phyloP scores from a whole-genome alignment of 2,888 invertebrate genomes.

The Coleophora deauratella region DNA sequence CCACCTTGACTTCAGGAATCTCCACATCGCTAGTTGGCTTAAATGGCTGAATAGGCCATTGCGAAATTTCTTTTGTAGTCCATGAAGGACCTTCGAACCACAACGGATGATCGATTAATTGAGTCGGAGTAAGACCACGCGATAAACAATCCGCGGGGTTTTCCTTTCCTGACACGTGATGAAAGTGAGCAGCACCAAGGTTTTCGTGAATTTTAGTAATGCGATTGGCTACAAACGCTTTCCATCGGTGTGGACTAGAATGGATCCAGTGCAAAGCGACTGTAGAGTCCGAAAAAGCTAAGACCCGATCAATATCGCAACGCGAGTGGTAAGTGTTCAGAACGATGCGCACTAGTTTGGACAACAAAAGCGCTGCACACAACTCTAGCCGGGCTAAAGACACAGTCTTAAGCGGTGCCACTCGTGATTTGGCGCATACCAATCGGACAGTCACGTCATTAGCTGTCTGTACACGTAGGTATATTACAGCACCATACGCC shows the following conservation, averaged over 20 bases:
- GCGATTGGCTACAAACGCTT: slow-evolving; percentile 14
- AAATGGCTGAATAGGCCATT: neutral
- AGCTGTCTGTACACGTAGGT: too few relatives aligned
- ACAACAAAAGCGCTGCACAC: too few relatives aligned
- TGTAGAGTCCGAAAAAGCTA: too few relatives aligned
- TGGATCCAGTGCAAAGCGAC: slow-evolving; percentile 12
- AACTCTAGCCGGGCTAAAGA: too few relatives aligned
- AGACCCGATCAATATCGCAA: too few relatives aligned
- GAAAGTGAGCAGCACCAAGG: slow-evolving; percentile 2
- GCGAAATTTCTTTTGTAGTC: neutral
- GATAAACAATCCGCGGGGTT: slow-evolving; percentile 16
- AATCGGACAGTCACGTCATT: too few relatives aligned
- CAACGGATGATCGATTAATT: slow-evolving; percentile 6
- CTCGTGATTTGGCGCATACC: too few relatives aligned
- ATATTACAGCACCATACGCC: too few relatives aligned
- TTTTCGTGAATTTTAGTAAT: slow-evolving; percentile 7
- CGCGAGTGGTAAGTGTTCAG: too few relatives aligned
- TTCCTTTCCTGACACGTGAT: slow-evolving; percentile 8
- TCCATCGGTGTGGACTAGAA: slow-evolving; percentile 9
- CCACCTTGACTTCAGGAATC: neutral
- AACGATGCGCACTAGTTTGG: too few relatives aligned
- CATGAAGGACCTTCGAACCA: slow-evolving; percentile 9
- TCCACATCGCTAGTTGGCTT: neutral
- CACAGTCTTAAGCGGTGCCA: too few relatives aligned
- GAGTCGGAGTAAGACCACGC: slow-evolving; percentile 6